Conservation (phyloP, 2,888 invertebrate species). For the Conchocele bisecta region DNA sequence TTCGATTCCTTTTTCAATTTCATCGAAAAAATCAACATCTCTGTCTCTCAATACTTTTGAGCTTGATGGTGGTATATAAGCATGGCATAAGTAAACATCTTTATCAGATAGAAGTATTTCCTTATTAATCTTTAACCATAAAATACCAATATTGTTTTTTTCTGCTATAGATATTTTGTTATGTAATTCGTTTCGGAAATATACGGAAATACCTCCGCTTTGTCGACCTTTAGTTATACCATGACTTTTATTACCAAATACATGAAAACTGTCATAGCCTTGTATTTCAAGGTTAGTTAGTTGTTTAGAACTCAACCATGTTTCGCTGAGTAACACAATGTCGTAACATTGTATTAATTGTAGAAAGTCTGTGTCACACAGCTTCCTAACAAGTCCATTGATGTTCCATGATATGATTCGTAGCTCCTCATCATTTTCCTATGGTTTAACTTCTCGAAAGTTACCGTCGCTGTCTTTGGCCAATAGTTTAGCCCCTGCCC, state of each 20-base stretch:
- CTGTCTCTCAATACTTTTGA: conserved; percentile 1
- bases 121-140: neutral
- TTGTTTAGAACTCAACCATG: neutral
- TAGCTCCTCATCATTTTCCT: conserved; percentile 6
- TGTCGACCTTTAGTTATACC: neutral
- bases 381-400: conserved; percentile 6
- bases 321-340: conserved; percentile 4
- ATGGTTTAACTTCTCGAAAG: conserved; percentile 5
- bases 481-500: conserved; percentile 2
- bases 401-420: neutral
- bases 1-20: conserved; percentile 7
- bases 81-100: conserved; percentile 5
- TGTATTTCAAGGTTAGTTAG: neutral
- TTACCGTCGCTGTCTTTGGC: neutral
- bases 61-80: neutral
- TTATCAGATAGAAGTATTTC: neutral
- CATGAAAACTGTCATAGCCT: neutral
- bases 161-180: conserved; percentile 1
- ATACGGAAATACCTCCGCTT: conserved; percentile 7
- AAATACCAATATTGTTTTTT: neutral
- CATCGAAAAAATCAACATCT: conserved; percentile 16
- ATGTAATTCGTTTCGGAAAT: neutral
- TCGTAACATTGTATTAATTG: neutral
- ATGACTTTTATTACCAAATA: neutral
- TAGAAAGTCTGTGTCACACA: conserved; percentile 2